phyloP scores from a whole-genome alignment of 2,113 vertebrate species.

The Colius striatus region DNA sequence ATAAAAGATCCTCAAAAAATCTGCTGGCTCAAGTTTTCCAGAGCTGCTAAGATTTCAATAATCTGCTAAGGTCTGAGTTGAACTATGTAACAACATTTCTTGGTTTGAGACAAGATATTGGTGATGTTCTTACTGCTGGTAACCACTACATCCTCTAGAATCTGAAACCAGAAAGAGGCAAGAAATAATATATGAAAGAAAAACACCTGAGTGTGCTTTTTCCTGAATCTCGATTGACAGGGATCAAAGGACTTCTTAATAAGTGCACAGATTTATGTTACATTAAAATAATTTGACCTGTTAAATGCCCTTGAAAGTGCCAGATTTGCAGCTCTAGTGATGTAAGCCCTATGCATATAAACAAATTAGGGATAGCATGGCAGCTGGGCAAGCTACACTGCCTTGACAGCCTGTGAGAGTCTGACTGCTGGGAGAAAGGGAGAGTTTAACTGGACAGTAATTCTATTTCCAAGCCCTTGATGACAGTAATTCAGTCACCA shows the following conservation, averaged over 20 bases:
- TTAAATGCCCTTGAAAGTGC: constrained; percentile 23
- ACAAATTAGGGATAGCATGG: background rate
- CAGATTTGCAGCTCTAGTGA: constrained; percentile 22
- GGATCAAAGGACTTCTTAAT: constrained; percentile 33
- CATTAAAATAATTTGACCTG: constrained; percentile 31
- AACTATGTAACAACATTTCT: background rate
- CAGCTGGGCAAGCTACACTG: background rate
- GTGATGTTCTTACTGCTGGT: background rate
- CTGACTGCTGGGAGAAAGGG: constrained; percentile 7
- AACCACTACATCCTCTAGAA: background rate
- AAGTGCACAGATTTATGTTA: constrained; percentile 8
- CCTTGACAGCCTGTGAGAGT: background rate
- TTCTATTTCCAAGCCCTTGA: background rate
- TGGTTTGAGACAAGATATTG: background rate
- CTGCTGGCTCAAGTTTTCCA: background rate
- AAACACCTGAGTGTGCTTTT: constrained; percentile 7
- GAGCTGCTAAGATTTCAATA: background rate
- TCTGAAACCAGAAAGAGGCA: background rate
- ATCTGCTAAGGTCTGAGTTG: background rate
- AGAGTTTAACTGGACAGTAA: constrained; percentile 6
- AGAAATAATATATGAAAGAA: constrained; percentile 15
- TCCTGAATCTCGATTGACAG: background rate
- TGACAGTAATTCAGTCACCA: constrained; percentile 27
- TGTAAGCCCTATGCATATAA: background rate
- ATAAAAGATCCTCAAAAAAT: background rate